Percentiles rank a stretch among this genome's conserved stretches.
phyloP scores from a whole-genome alignment of 1,140 invertebrate species.

The Reticulitermes speratus region DNA sequence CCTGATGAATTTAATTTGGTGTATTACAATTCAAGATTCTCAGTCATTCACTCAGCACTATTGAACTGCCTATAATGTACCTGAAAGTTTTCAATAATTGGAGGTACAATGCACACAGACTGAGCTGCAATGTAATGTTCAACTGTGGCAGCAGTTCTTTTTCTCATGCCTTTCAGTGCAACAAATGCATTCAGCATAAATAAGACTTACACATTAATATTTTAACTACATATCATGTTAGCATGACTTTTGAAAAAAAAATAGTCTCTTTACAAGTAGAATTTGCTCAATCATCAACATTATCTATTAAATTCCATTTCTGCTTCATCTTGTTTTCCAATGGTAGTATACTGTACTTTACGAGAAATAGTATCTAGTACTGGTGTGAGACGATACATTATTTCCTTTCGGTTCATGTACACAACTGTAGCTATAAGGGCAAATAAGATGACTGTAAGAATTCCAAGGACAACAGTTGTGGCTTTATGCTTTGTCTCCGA shows the following conservation, averaged over 20 bases:
- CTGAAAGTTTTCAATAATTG: too few relatives aligned
- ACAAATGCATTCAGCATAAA: neutral
- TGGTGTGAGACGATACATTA: conserved; percentile 60
- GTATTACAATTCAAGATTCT: too few relatives aligned
- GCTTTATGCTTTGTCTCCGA: conserved; percentile 41
- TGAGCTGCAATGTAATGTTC: neutral
- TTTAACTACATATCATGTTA: too few relatives aligned
- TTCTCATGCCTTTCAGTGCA: neutral
- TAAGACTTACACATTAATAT: too few relatives aligned
- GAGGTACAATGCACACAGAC: too few relatives aligned
- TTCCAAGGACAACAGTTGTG: conserved; percentile 46
- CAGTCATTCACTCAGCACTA: too few relatives aligned
- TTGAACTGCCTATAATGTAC: too few relatives aligned
- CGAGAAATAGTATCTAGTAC: conserved; percentile 64
- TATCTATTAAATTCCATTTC: conserved; percentile 47
- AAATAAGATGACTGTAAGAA: conserved; percentile 57
- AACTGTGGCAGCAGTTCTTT: neutral
- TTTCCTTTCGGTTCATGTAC: conserved; percentile 59
- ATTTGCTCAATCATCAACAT: neutral
- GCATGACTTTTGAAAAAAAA: too few relatives aligned
- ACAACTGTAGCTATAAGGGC: conserved; percentile 56
- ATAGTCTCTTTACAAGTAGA: too few relatives aligned
- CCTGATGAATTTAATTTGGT: too few relatives aligned
- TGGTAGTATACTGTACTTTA: conserved; percentile 73
- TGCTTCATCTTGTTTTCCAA: conserved; percentile 53